Evolutionary conservation across 2,888 invertebrate species (phyloP), one percentile per base, ranked within the genome.

Genomic region (Athalia rosae): DNA sequence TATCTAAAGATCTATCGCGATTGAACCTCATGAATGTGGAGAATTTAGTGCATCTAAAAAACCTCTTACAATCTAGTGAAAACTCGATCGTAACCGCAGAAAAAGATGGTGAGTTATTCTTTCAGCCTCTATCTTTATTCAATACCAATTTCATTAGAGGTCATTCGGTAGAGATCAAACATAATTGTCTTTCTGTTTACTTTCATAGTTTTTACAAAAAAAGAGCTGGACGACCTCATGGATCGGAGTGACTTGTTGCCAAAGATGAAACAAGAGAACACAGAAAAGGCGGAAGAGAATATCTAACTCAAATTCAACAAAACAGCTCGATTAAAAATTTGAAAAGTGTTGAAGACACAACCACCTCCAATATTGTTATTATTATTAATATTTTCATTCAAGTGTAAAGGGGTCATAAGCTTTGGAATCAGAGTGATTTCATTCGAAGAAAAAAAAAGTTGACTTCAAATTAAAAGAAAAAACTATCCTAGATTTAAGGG

Each of bases 161-260:
- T 61, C 64, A 63, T 11, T 50, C 15, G 50, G 3, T 6, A 15
- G 9, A 48, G 6, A 13, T 64, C n/a, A 6, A 53, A 41, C n/a
- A 50, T 67, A 76, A 11, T 76, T 11, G 47, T 43, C 48, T 58
- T 41, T 56, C n/a, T 73, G 50, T 76, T 73, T 76, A 59, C 76
- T 79, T 79, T 80, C 67, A 87, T 78, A 89, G 90, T 90, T 4
- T 90, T 91, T 56, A 88, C 91, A 8, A 90, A 91, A 15, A 85
- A 88, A 63, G 91, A 92, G 81, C 84, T 92, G 45, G 87, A 91
- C 64, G 85, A 86, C 67, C 77, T 92, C 1, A 79, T 92, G 61
- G 92, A 92, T 79, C 86, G 92, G 79, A 90, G 89, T 73, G 90
- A 91, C 79, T 79, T 91, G 58, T 43, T 73, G 73, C 41, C 53